Conservation (phyloP, 2,888 invertebrate species). For the Linnaemya tessellans region DNA sequence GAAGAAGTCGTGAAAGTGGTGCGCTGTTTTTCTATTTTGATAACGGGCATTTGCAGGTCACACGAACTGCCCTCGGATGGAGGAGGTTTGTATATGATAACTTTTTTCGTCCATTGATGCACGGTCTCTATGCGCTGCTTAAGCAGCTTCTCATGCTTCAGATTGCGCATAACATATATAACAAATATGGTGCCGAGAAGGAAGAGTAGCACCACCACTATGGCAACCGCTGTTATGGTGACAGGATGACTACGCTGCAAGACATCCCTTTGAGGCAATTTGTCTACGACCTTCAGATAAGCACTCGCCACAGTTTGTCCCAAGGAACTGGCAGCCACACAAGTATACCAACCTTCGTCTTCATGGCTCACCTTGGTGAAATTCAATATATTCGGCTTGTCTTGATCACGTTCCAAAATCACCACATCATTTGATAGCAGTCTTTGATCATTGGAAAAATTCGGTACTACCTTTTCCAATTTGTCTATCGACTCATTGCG, state of each 20-base stretch:
- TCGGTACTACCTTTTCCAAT: slow-evolving; percentile 73
- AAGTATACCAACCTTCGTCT: slow-evolving; percentile 98
- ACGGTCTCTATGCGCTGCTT: slow-evolving; percentile 92
- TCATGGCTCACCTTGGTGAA: slow-evolving; percentile 93
- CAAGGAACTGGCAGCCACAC: slow-evolving; percentile 94
- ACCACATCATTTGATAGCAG: slow-evolving; percentile 63
- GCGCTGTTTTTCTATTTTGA: slow-evolving; percentile 95
- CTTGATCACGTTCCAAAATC: slow-evolving; percentile 73
- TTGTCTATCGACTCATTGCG: slow-evolving; percentile 75
- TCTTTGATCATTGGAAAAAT: slow-evolving; percentile 59
- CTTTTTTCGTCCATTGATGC: slow-evolving; percentile 95
- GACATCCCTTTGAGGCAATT: slow-evolving; percentile 75
- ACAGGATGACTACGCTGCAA: slow-evolving; percentile 84
- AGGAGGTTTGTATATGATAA: slow-evolving; percentile 92
- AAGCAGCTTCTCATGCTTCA: slow-evolving; percentile 91
- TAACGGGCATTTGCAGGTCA: slow-evolving; percentile 89
- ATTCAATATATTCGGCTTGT: slow-evolving; percentile 86
- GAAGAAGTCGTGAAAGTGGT: slow-evolving; percentile 85
- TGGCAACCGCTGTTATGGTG: slow-evolving; percentile 86
- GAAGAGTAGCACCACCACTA: slow-evolving; percentile 85
- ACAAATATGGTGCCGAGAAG: slow-evolving; percentile 82
- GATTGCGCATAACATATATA: slow-evolving; percentile 87
- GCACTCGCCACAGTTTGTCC: slow-evolving; percentile 92
- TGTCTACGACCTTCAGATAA: slow-evolving; percentile 90
- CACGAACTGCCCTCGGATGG: slow-evolving; percentile 79